phyloP scores from a whole-genome alignment of 2,113 vertebrate species.

The Peromyscus polionotus region DNA sequence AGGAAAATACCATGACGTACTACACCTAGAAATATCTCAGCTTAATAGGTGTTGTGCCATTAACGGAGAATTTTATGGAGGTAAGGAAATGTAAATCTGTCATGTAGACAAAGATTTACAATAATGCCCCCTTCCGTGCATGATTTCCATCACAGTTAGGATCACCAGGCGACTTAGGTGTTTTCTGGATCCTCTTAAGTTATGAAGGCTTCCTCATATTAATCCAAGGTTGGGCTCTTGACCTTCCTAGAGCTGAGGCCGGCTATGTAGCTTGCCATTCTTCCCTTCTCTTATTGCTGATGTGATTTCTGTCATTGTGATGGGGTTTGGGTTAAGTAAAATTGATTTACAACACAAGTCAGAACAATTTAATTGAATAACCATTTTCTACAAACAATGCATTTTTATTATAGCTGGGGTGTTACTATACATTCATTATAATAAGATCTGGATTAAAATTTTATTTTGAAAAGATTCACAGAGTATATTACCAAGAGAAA shows the following conservation, averaged over 20 bases:
- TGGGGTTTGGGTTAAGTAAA: slow-evolving; percentile 49
- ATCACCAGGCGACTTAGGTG: slow-evolving; percentile 74
- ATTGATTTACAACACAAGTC: slow-evolving; percentile 40
- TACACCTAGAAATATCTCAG: slow-evolving; percentile 87
- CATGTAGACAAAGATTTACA: slow-evolving; percentile 88
- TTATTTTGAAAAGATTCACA: slow-evolving; percentile 47
- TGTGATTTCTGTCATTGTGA: slow-evolving; percentile 27
- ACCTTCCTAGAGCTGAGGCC: slow-evolving; percentile 76
- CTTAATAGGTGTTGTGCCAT: slow-evolving; percentile 90
- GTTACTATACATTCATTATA: slow-evolving; percentile 14
- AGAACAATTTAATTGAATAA: slow-evolving; percentile 48
- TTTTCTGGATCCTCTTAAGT: slow-evolving; percentile 81
- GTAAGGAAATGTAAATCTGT: slow-evolving; percentile 88
- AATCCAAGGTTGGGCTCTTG: slow-evolving; percentile 78
- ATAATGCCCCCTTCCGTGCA: slow-evolving; percentile 82
- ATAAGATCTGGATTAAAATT: slow-evolving; percentile 4
- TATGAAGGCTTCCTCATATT: slow-evolving; percentile 75
- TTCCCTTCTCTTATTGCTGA: slow-evolving; percentile 1
- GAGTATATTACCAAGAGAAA: neutral
- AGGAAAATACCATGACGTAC: slow-evolving; percentile 88
- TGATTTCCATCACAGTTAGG: slow-evolving; percentile 87
- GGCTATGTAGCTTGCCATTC: neutral
- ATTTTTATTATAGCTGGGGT: neutral
- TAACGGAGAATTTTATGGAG: slow-evolving; percentile 89
- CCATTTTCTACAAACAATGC: slow-evolving; percentile 56